Percentiles rank a stretch among this genome's conserved stretches.
phyloP scores from a whole-genome alignment of 2,113 vertebrate genomes.

The Hypanus sabinus region DNA sequence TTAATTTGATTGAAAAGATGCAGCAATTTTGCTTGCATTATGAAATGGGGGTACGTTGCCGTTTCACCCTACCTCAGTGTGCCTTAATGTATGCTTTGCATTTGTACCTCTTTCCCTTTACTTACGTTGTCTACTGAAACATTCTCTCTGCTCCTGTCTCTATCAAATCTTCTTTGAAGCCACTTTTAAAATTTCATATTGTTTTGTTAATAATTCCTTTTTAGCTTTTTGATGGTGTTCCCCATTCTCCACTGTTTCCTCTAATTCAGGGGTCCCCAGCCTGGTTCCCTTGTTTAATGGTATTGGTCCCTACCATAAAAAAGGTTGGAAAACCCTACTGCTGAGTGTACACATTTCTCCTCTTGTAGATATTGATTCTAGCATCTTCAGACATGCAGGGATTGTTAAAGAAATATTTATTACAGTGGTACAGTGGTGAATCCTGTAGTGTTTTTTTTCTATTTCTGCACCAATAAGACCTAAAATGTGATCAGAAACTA shows the following conservation, averaged over 20 bases:
- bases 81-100: background rate
- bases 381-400: background rate
- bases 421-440: too few relatives aligned
- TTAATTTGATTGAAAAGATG: background rate
- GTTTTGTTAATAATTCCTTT: too few relatives aligned
- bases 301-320: too few relatives aligned
- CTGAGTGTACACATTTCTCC: too few relatives aligned
- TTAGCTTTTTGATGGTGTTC: background rate
- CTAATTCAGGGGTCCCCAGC: too few relatives aligned
- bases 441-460: too few relatives aligned
- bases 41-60: background rate
- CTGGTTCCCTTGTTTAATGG: too few relatives aligned
- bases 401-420: background rate
- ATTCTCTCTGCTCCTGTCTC: background rate
- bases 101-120: background rate
- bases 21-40: background rate
- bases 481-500: too few relatives aligned
- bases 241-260: background rate
- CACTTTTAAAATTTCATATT: background rate
- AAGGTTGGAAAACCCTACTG: too few relatives aligned
- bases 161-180: background rate
- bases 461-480: too few relatives aligned
- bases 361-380: background rate
- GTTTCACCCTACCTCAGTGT: background rate
- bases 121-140: background rate